These are phyloP conservation scores for Yponomeuta malinellus DNA, from an alignment of 2,888 invertebrate genomes.

Conservation along the genomic window DNA sequence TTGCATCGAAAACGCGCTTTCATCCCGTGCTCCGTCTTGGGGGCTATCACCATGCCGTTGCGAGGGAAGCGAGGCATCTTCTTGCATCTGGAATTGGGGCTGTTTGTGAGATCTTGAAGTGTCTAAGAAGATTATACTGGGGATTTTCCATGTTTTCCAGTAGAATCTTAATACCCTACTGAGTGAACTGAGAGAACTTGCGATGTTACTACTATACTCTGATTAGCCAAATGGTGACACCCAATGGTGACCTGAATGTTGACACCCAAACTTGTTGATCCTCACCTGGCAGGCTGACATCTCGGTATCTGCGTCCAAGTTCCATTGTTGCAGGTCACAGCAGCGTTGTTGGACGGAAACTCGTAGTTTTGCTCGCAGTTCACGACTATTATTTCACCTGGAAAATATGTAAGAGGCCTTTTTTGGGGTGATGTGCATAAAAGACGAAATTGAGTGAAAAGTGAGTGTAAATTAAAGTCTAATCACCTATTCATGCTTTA, in stretches of 20 bases:
- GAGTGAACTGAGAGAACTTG: too few species aligned
- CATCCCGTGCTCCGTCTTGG: constrained; percentile 98
- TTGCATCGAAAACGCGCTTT: constrained; percentile 94
- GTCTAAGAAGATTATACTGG: too few species aligned
- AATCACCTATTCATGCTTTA: too few species aligned
- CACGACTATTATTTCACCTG: constrained; percentile 76
- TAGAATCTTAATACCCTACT: too few species aligned
- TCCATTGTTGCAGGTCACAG: constrained; percentile 93
- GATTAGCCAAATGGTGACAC: too few species aligned
- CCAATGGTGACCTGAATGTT: too few species aligned
- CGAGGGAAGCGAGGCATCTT: constrained; percentile 89
- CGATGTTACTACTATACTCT: too few species aligned
- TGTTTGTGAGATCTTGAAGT: background rate
- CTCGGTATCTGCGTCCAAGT: constrained; percentile 96
- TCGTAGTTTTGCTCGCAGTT: constrained; percentile 91
- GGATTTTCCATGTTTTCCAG: too few species aligned
- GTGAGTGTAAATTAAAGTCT: too few species aligned
- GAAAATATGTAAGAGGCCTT: constrained; percentile 18
- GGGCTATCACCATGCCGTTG: constrained; percentile 97
- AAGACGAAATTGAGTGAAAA: too few species aligned
- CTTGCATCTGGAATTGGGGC: constrained; percentile 79
- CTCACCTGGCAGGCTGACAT: constrained; percentile 86
- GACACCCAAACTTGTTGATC: too few species aligned
- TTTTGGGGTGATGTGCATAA: background rate
- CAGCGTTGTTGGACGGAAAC: constrained; percentile 83